Evolutionary conservation across 37 sponge, comb jelly and placozoan genomes (phyloP), one percentile per base, ranked within the genome.

Genomic region (Lycopodina hypogea): DNA sequence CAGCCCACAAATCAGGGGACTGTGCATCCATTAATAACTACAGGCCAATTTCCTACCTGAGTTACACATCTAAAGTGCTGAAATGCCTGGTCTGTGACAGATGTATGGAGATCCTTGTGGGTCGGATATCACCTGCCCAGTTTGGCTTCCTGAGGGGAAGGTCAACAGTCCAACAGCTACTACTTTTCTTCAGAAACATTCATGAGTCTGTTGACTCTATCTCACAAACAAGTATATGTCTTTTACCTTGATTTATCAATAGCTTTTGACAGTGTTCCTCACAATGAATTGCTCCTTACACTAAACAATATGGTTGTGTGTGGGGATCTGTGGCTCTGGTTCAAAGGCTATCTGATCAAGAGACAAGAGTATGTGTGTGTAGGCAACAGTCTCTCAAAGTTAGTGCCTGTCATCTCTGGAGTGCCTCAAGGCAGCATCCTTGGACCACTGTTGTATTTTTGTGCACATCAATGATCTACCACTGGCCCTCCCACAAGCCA

Each of bases 381-480:
- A 1, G 29, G 26, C 17, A 3, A 48, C 11, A 19, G 19, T 22
- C 9, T 1, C 0, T 83, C 75, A 17, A 26, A 30, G 6, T 1
- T 75, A 0, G 40, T 73, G 0, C 69, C 75, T 7, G 83, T 67
- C 19, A 23, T 50, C 40, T 81, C 81, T 11, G 73, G 81, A 8
- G 81, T 81, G 0, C 81, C 81, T 22, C 81, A 83, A 32, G 75
- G 83, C 1, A 83, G 83, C 38, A 74, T 83, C 19, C 69, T 81
- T 1, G 83, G 83, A 2, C 73, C 73, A 38, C 71, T 71, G 7
- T 36, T 71, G 0, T 71, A 58, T n/a, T 38, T 72, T 9, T 45
- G 48, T 45, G 48, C 9, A 45, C 48, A 45, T 45, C 48, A 45
- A 45, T 45, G 48, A 45, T 9, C 48, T 45, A 45, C 48, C 48